phyloP scores from a whole-genome alignment of 1,140 invertebrate species.

The Drosophila equinoxialis region DNA sequence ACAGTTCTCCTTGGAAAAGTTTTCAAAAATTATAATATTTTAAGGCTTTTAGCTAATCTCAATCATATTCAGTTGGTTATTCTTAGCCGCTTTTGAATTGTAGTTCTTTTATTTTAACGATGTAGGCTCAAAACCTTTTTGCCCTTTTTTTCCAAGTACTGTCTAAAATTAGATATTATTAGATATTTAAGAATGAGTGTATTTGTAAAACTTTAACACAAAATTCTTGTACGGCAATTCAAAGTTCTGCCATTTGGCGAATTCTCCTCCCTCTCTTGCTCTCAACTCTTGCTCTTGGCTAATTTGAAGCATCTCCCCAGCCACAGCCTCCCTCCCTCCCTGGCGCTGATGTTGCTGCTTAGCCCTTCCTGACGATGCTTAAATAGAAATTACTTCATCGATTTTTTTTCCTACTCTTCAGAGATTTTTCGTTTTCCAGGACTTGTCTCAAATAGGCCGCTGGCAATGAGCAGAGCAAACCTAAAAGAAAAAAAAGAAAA shows the following conservation, averaged over 20 bases:
- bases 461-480: slow-evolving; percentile 43
- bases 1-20: too few species aligned
- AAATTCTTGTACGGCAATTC: not conserved
- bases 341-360: slow-evolving; percentile 7
- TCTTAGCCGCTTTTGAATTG: too few species aligned
- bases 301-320: slow-evolving; percentile 26
- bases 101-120: too few species aligned
- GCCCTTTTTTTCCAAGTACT: not conserved
- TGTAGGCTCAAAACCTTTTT: too few species aligned
- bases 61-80: too few species aligned
- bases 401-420: slow-evolving; percentile 44
- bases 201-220: not conserved
- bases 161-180: not conserved
- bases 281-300: slow-evolving; percentile 39
- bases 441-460: slow-evolving; percentile 61
- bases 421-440: slow-evolving; percentile 10
- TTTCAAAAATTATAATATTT: too few species aligned
- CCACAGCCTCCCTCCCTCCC: too few species aligned
- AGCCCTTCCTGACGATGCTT: slow-evolving; percentile 46
- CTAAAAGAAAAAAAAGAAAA: slow-evolving; percentile 29
- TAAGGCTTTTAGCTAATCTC: too few species aligned
- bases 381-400: slow-evolving; percentile 73
- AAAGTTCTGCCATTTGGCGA: not conserved
- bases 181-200: too few species aligned
- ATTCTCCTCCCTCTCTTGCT: not conserved